A percentile compares a stretch with the other conserved stretches of the same genome.
phyloP scores from a whole-genome alignment of 2,113 vertebrate species.

The Charina bottae region DNA sequence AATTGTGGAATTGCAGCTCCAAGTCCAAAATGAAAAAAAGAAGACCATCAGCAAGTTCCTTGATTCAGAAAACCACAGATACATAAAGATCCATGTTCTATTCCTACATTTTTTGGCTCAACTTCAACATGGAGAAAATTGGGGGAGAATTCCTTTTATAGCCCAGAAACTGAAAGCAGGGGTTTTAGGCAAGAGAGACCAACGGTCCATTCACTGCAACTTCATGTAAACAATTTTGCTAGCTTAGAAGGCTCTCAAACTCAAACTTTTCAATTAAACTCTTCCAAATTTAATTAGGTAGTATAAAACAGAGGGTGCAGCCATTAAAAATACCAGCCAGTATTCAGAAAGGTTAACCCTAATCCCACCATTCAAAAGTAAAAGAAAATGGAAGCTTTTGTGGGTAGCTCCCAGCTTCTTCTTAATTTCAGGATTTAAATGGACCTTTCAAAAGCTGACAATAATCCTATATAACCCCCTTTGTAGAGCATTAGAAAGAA shows the following conservation, averaged over 20 bases:
- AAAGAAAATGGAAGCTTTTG: constrained; percentile 21
- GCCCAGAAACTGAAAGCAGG: background rate
- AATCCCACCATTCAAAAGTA: constrained; percentile 43
- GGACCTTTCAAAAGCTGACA: constrained; percentile 44
- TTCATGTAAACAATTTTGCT: background rate
- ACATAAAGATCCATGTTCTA: background rate
- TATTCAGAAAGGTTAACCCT: constrained; percentile 39
- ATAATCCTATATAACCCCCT: constrained; percentile 40
- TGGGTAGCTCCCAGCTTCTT: background rate
- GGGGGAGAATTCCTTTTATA: background rate
- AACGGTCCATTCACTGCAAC: background rate
- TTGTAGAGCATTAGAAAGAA: constrained; percentile 44
- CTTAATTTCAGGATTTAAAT: constrained; percentile 40
- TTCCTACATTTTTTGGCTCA: background rate
- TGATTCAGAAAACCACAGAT: background rate
- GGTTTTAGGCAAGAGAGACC: background rate
- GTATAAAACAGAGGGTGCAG: background rate
- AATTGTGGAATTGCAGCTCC: background rate
- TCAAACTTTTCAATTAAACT: constrained; percentile 24
- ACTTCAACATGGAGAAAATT: background rate
- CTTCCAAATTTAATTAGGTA: constrained; percentile 21
- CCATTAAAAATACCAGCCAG: constrained; percentile 33
- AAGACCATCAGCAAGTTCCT: background rate
- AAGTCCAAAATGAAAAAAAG: background rate
- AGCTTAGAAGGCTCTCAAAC: background rate